A percentile compares a stretch with the other conserved stretches of the same genome.
Conservation (phyloP, 2,888 invertebrate genomes). For the Acronicta alni region DNA sequence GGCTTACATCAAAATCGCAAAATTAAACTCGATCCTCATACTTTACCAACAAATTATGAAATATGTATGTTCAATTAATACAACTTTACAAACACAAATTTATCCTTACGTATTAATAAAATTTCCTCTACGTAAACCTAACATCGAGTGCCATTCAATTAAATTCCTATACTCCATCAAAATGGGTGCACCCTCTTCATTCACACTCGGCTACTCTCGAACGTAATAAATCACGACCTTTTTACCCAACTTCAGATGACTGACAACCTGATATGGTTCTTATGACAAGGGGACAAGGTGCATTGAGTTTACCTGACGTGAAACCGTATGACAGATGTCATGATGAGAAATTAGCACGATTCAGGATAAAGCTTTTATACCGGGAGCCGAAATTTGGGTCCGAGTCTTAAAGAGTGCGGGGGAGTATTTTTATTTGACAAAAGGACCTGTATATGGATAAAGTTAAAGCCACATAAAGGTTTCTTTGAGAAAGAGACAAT, state of each 20-base stretch:
- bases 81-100: conserved; percentile 23
- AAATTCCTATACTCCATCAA: conserved; percentile 45
- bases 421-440: conserved; percentile 29
- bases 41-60: no score
- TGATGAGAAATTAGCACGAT: conserved; percentile 43
- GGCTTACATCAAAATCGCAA: no score
- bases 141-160: conserved; percentile 41
- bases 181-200: conserved; percentile 59
- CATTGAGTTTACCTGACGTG: conserved; percentile 15
- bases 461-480: conserved; percentile 2
- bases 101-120: conserved; percentile 27
- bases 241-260: conserved; percentile 38
- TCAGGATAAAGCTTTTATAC: conserved; percentile 27
- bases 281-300: conserved; percentile 35
- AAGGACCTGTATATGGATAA: neutral
- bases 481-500: neutral
- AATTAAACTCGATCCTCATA: no score
- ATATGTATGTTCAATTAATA: no score
- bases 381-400: conserved; percentile 21
- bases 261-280: conserved; percentile 42
- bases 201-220: conserved; percentile 59
- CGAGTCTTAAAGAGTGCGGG: conserved; percentile 2
- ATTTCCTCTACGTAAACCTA: conserved; percentile 33
- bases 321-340: conserved; percentile 39
- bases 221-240: conserved; percentile 66